Base-by-base conservation (phyloP, 2,888 invertebrate genomes). In the Drosophila fulvimacula region DNA sequence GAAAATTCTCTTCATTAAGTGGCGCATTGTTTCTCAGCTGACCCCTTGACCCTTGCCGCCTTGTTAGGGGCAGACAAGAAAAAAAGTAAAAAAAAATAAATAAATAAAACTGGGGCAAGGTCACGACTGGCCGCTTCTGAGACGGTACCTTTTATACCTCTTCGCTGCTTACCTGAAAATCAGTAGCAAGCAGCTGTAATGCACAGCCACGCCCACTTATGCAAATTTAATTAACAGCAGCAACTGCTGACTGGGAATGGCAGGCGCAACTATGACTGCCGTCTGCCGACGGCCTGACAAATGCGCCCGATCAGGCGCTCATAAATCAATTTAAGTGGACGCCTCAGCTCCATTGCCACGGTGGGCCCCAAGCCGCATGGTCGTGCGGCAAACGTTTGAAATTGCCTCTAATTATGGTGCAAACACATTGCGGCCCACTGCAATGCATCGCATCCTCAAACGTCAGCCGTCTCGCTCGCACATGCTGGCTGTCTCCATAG, bases 241-340 rank as follows among this genome's bases (percentile, higher is more conserved):
- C 70, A 68, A 69, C 65, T 68, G 62, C 42, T 1, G 49, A 4
- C 24, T 24, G 24, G 24, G 24, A 30, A 30, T 5, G 17, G 6
- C 42, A 68, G 59, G 15, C 24, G 15, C 24, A 51, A 15, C 36
- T n/a, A 15, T 55, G 53, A 36, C 61, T 62, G 63, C 69, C 77
- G 53, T 27, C 61, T 62, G 63, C 69, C 77, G 69, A 69, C 66
- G 63, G 66, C 66, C 81, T 66, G 70, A 83, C 90, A 90, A 91
- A 91, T 88, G 87, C 81, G 72, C 69, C 71, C 90, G 91, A 90
- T 91, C 91, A 81, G 76, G 73, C 70, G 80, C 64, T 61, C 90
- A 90, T 90, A 91, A 91, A 90, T 90, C 91, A 91, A 88, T 89
- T 79, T 81, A 90, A 87, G 74, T 91, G 90, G 91, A 73, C 88